Conservation (phyloP, 2,113 vertebrate species). For the Seriola quinqueradiata region DNA sequence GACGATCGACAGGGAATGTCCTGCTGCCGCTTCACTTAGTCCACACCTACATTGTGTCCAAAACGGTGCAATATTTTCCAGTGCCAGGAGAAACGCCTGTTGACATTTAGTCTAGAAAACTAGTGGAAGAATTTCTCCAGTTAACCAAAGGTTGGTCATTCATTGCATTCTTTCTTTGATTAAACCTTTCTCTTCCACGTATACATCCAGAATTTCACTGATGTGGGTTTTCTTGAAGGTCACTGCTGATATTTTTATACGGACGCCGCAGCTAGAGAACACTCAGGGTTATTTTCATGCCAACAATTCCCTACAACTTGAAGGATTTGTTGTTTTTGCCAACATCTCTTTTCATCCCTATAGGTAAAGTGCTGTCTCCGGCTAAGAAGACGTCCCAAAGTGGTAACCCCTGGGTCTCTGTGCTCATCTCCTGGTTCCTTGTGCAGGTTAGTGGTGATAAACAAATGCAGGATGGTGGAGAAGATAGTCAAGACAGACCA, state of each 20-base stretch:
- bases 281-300: not conserved
- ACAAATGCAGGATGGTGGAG: not conserved
- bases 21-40: not conserved
- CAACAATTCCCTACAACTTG: not conserved
- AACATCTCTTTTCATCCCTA: conserved; percentile 12
- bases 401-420: conserved; percentile 91
- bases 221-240: conserved; percentile 19
- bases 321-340: not conserved
- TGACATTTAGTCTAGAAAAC: not conserved
- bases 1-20: not conserved
- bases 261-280: not conserved
- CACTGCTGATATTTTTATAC: conserved; percentile 1
- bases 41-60: not conserved
- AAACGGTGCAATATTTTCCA: not conserved
- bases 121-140: not conserved
- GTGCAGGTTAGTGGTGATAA: conserved; percentile 87
- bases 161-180: not conserved
- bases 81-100: not conserved
- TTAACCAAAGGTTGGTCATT: not conserved
- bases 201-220: not conserved
- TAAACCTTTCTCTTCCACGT: not conserved
- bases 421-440: conserved; percentile 91
- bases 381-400: conserved; percentile 88
- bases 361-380: conserved; percentile 85
- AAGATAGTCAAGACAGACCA: not conserved